Evolutionary conservation across 2,888 invertebrate genomes (phyloP).

Genomic region (Lasius fuliginosus): DNA sequence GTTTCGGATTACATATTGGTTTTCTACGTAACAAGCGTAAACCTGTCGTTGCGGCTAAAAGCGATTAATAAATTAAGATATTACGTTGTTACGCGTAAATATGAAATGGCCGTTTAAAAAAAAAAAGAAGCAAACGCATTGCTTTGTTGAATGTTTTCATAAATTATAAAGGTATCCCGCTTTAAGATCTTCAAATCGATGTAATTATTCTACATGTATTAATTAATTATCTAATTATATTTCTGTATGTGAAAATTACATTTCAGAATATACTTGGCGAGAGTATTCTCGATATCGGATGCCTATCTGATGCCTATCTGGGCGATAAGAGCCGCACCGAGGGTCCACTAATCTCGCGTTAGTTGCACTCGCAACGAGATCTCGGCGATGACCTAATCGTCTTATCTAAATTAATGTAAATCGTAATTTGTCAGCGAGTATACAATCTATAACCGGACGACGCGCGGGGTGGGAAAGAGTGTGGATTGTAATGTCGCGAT

Average conservation of each 20-base stretch:
- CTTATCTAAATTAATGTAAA: constrained; percentile 77
- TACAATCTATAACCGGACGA: constrained; percentile 56
- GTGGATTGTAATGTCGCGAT: constrained; percentile 74
- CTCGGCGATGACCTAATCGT: constrained; percentile 33
- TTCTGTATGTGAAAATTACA: neutral
- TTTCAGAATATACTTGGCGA: neutral
- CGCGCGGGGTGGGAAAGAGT: constrained; percentile 40
- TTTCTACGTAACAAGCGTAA: constrained; percentile 67
- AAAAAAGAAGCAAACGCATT: neutral
- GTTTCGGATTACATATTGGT: constrained; percentile 69
- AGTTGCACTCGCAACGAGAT: constrained; percentile 34
- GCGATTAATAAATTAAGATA: constrained; percentile 8
- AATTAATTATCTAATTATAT: neutral
- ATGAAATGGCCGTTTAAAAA: neutral
- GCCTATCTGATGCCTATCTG: constrained; percentile 8
- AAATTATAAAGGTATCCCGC: constrained; percentile 7
- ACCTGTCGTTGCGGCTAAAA: constrained; percentile 44
- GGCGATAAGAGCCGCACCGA: constrained; percentile 21
- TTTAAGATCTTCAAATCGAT: constrained; percentile 18
- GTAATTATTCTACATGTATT: neutral
- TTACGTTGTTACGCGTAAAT: neutral
- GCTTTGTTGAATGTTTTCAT: neutral
- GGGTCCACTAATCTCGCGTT: constrained; percentile 35
- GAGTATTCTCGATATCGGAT: constrained; percentile 17
- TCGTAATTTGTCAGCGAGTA: constrained; percentile 74